These are phyloP conservation scores for Cuniculus paca DNA, from an alignment of 2,797 vertebrate genomes.

Conservation along the genomic window DNA sequence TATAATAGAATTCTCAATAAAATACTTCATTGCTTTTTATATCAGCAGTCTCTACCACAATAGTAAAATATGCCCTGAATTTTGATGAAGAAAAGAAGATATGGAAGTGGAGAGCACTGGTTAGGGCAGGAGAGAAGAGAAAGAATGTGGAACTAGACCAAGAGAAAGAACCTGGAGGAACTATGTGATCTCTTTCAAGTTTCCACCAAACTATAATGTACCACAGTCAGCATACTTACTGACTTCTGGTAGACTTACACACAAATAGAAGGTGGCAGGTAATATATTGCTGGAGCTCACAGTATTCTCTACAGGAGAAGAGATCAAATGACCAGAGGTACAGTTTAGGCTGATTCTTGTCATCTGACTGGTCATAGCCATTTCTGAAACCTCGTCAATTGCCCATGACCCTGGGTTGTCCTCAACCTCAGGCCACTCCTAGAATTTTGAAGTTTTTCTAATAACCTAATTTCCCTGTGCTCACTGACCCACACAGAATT, in stretches of 20 bases:
- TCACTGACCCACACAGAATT: conserved; percentile 56
- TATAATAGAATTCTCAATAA: conserved; percentile 42
- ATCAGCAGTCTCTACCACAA: not conserved
- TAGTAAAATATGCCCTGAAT: not conserved
- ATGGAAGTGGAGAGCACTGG: not conserved
- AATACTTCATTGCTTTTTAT: not conserved
- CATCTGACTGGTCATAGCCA: not conserved
- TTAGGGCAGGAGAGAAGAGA: not conserved
- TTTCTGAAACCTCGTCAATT: conserved; percentile 32
- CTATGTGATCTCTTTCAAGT: not conserved
- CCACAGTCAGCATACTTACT: not conserved
- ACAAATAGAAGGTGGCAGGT: not conserved
- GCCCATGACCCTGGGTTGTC: not conserved
- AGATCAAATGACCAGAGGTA: not conserved
- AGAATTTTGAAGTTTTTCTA: conserved; percentile 50
- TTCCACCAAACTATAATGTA: not conserved
- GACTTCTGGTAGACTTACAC: not conserved
- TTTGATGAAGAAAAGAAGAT: not conserved
- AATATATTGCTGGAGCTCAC: not conserved
- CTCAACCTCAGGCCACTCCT: conserved; percentile 10
- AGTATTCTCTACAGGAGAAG: not conserved
- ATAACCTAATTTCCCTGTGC: conserved; percentile 55
- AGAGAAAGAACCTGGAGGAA: not conserved
- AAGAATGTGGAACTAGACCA: not conserved
- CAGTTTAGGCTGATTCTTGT: not conserved